Evolutionary conservation across 2,888 invertebrate genomes (phyloP).

Genomic region (Drosophila diplacantha): DNA sequence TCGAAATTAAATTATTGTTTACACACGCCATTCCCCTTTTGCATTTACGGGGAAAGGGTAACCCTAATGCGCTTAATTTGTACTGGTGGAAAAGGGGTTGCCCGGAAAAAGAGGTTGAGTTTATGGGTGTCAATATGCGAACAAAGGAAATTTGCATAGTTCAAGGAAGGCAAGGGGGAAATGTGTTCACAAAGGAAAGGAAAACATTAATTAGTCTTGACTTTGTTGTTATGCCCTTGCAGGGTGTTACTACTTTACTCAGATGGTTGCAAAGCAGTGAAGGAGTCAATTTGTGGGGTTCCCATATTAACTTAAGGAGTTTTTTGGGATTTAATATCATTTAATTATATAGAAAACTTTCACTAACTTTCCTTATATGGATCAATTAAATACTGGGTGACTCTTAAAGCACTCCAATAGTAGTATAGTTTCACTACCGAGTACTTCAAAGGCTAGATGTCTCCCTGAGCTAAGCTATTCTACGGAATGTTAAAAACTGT

Average conservation of each 20-base stretch:
- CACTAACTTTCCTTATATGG: no score
- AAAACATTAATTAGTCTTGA: slow-evolving; percentile 53
- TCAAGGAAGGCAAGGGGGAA: neutral
- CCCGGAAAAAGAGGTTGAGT: slow-evolving; percentile 19
- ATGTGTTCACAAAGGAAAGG: neutral
- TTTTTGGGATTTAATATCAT: no score
- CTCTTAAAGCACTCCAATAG: neutral
- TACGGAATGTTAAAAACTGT: neutral
- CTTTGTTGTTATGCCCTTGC: neutral
- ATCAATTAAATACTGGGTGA: no score
- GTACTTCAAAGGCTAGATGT: neutral
- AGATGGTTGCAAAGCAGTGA: no score
- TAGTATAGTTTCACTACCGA: neutral
- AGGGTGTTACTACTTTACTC: no score
- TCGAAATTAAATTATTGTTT: slow-evolving; percentile 75
- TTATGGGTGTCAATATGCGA: slow-evolving; percentile 49
- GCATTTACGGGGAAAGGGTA: slow-evolving; percentile 25
- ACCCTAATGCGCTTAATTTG: slow-evolving; percentile 35
- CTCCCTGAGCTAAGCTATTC: neutral
- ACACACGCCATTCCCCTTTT: slow-evolving; percentile 44
- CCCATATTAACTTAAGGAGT: no score
- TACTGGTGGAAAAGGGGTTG: slow-evolving; percentile 32
- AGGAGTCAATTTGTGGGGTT: no score
- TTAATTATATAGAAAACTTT: no score
- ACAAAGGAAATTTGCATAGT: slow-evolving; percentile 56